These are phyloP conservation scores for Cyphomyrus plagiostoma DNA, from an alignment of 2,113 vertebrate species.

Conservation along the genomic window DNA sequence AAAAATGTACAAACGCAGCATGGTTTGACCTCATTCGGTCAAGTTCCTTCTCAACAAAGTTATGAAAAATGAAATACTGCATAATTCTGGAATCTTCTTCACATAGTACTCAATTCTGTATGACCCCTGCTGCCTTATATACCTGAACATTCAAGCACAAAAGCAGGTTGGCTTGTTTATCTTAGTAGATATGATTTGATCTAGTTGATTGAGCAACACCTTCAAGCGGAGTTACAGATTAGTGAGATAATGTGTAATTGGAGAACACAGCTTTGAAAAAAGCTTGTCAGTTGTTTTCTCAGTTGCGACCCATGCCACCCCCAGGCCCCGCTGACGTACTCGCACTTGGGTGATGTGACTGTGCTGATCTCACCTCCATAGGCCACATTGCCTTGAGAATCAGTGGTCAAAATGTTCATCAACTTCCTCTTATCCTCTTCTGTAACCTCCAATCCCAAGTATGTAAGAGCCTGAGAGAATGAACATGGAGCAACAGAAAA, in stretches of 20 bases:
- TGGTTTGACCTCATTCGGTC: neutral
- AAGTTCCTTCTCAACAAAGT: neutral
- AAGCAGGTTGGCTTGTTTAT: neutral
- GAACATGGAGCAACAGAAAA: neutral
- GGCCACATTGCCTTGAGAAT: conserved; percentile 78
- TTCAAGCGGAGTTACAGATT: neutral
- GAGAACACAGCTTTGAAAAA: neutral
- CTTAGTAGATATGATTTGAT: neutral
- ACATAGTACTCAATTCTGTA: neutral
- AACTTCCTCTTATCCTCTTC: conserved; percentile 74
- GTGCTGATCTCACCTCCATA: conserved; percentile 68
- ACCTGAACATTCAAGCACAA: neutral
- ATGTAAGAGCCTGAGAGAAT: conserved; percentile 66
- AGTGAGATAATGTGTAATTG: neutral
- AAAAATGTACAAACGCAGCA: neutral
- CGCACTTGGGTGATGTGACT: neutral
- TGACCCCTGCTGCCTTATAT: neutral
- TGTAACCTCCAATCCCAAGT: conserved; percentile 70
- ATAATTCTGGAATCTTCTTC: neutral
- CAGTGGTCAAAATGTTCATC: conserved; percentile 66
- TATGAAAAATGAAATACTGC: neutral
- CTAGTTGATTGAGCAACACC: neutral
- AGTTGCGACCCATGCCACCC: neutral
- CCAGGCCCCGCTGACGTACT: neutral
- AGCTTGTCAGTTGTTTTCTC: neutral